These are phyloP conservation scores for Drosophila paramelanica DNA, from an alignment of 2,888 invertebrate genomes.

Conservation along the genomic window DNA sequence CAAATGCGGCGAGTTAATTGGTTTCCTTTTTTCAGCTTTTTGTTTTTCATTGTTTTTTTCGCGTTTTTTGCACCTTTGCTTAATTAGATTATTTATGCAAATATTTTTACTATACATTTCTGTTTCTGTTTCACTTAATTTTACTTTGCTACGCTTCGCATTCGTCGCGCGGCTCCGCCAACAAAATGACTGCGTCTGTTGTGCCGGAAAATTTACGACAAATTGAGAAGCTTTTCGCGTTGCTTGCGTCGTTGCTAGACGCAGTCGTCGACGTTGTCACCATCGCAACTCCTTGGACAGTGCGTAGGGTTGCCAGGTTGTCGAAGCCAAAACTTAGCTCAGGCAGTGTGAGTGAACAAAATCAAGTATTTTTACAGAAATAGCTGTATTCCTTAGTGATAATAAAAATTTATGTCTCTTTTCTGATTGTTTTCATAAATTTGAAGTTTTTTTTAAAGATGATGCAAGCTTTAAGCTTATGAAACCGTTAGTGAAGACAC, in stretches of 20 bases:
- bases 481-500: slow-evolving; percentile 27
- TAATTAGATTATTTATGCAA: slow-evolving; percentile 40
- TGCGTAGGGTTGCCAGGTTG: slow-evolving; percentile 45
- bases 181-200: slow-evolving; percentile 80
- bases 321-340: background rate
- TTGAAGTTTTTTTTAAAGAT: background rate
- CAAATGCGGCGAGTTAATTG: slow-evolving; percentile 7
- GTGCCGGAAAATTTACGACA: slow-evolving; percentile 84
- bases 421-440: background rate
- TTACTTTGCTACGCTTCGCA: slow-evolving; percentile 27
- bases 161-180: slow-evolving; percentile 63
- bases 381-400: background rate
- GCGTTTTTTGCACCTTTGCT: slow-evolving; percentile 15
- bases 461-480: slow-evolving; percentile 7
- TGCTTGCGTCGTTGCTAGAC: slow-evolving; percentile 60
- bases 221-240: slow-evolving; percentile 75
- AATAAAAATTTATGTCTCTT: too few species aligned
- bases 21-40: slow-evolving; percentile 2
- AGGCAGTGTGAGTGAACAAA: background rate
- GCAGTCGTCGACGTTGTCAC: slow-evolving; percentile 59
- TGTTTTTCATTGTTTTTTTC: background rate
- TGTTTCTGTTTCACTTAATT: slow-evolving; percentile 2
- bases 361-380: background rate
- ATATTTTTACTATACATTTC: slow-evolving; percentile 16
- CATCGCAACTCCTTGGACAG: slow-evolving; percentile 44